Evolutionary conservation across 2,888 invertebrate species (phyloP).

Genomic region (Cephus runcator): DNA sequence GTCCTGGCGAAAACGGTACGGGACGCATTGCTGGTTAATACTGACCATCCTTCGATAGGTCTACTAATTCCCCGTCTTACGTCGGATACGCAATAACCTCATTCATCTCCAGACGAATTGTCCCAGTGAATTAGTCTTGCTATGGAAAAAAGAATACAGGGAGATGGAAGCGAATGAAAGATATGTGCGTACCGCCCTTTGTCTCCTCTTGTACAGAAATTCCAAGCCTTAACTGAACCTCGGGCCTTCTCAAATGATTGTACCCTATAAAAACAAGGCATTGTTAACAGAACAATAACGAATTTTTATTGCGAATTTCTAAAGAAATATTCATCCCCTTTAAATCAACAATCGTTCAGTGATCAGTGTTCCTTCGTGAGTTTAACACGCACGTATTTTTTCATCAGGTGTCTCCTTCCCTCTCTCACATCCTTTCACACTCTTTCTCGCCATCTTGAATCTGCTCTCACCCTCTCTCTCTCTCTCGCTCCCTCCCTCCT

Average conservation of each 20-base stretch:
- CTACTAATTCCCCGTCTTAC: conserved; percentile 14
- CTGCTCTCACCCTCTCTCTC: conserved; percentile 24
- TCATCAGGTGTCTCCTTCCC: conserved; percentile 1
- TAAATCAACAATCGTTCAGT: not conserved
- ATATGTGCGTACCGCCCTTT: conserved; percentile 43
- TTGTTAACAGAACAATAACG: not conserved
- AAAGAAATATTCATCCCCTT: not conserved
- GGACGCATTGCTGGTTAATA: not conserved
- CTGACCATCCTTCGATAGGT: not conserved
- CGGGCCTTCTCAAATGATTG: not conserved
- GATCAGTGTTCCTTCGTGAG: not conserved
- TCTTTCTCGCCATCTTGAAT: conserved; percentile 15
- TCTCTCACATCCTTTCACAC: conserved; percentile 5
- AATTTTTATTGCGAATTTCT: not conserved
- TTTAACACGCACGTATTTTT: conserved; percentile 12
- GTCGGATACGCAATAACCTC: conserved; percentile 17
- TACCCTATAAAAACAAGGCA: not conserved
- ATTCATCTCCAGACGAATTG: conserved; percentile 33
- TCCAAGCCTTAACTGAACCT: conserved; percentile 8
- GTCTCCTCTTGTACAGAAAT: conserved; percentile 46
- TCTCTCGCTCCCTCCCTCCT: conserved; percentile 20
- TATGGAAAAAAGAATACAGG: conserved; percentile 22
- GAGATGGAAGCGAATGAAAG: conserved; percentile 27
- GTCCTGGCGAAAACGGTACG: not conserved
- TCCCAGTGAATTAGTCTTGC: conserved; percentile 53